Evolutionary conservation across 2,888 invertebrate species (phyloP), one percentile per base, ranked within the genome.

Genomic region (Caenorhabditis sulstoni): DNA sequence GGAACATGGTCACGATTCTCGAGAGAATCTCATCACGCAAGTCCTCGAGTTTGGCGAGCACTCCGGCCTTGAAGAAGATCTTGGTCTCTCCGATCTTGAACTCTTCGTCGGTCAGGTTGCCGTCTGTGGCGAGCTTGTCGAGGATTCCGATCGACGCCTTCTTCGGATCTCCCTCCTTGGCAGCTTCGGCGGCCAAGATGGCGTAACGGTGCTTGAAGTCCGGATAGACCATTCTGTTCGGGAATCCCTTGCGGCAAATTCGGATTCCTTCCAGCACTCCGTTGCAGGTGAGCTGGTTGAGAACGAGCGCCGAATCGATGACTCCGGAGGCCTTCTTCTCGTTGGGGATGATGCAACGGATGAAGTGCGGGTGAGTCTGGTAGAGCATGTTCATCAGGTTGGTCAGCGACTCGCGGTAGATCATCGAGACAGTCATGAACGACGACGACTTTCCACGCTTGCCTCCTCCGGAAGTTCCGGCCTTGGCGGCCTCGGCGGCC

Each of bases 261-360:
- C 99, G 97, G 94, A 99, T 99, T 93, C 99, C 99, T 94, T 99
- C 99, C 94, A 99, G 95, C 93, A 99, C 99, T 96, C 99, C 99
- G 94, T 99, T 99, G 95, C 99, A 99, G 90, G 97, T 97, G 92
- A 99, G 94, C 94, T 99, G 99, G 93, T 99, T 97, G 95, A 99
- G 95, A 85, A 99, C 98, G 93, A 99, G 94, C 91, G 95, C 95
- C 87, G 98, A 96, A 93, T 99, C 98, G 91, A 99, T 96, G 89
- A 97, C 93, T 93, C 97, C 96, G 35, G 85, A 84, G 14, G 79
- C 67, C 89, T 92, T 92, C 87, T 91, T 88, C 88, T 92, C 92
- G 89, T 99, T 99, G 93, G 98, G 98, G 93, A 99, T 98, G 94
- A 99, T 98, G 93, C 98, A 99, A 94, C 98, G 96, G 90, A 98